Percentiles rank a stretch among this genome's conserved stretches.
Conservation (phyloP, 2,888 invertebrate species). For the Bibio marci region DNA sequence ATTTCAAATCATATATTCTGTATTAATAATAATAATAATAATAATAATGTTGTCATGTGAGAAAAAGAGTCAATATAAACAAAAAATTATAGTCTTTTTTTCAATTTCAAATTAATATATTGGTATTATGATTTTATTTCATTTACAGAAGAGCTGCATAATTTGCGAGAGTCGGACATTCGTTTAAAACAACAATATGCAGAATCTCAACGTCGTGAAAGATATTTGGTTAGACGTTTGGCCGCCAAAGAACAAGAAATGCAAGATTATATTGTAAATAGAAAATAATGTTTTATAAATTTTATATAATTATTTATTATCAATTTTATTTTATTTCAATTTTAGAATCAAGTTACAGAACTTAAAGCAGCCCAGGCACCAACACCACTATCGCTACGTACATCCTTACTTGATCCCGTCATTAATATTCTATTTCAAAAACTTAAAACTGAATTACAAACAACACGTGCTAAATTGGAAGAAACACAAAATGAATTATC, state of each 20-base stretch:
- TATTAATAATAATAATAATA: too few species aligned
- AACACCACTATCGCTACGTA: conserved; percentile 52
- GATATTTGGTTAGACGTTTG: conserved; percentile 77
- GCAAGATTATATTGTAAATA: conserved; percentile 84
- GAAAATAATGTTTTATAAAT: not conserved
- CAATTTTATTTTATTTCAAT: conserved; percentile 6
- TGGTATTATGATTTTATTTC: too few species aligned
- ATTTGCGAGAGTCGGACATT: conserved; percentile 49
- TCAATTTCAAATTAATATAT: too few species aligned
- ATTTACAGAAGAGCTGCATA: conserved; percentile 24
- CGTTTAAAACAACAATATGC: conserved; percentile 63
- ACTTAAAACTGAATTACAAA: conserved; percentile 75
- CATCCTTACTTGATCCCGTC: conserved; percentile 83
- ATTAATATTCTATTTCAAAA: conserved; percentile 86
- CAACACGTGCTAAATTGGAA: conserved; percentile 78
- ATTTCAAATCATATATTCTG: too few species aligned
- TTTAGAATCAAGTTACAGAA: conserved; percentile 82
- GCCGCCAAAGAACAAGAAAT: conserved; percentile 94
- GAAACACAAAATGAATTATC: conserved; percentile 95
- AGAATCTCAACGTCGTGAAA: conserved; percentile 81
- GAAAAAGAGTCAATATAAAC: too few species aligned
- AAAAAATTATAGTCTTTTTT: too few species aligned
- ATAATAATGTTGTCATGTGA: too few species aligned
- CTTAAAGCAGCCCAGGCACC: conserved; percentile 80
- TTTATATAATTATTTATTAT: not conserved